These are phyloP conservation scores for Microctenopoma lineatum DNA, from an alignment of 2,797 vertebrate genomes.

Conservation along the genomic window DNA sequence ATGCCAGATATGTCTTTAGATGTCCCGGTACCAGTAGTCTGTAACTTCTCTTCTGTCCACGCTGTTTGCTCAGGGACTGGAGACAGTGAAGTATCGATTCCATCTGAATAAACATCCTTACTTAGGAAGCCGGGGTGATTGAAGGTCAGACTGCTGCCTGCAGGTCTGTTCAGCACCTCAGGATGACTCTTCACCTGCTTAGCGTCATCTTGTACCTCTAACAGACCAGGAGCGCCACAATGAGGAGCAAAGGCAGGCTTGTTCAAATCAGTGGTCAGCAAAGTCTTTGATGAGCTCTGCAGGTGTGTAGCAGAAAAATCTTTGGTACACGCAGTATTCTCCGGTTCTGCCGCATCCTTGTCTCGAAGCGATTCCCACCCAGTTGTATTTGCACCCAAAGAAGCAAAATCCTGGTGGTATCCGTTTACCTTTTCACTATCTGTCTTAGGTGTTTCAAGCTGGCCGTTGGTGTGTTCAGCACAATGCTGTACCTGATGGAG, in stretches of 20 bases:
- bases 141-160: conserved; percentile 9
- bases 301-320: not conserved
- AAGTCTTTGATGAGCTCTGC: conserved; percentile 21
- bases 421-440: conserved; percentile 24
- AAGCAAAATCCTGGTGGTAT: not conserved
- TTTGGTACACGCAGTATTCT: not conserved
- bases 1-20: not conserved
- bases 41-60: not conserved
- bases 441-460: conserved; percentile 1
- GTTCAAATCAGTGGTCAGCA: not conserved
- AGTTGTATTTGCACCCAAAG: not conserved
- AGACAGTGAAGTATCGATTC: conserved; percentile 8
- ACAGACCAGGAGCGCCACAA: not conserved
- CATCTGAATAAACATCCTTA: not conserved
- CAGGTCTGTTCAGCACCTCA: not conserved
- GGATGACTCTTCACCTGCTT: conserved; percentile 5
- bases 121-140: not conserved
- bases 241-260: conserved; percentile 1
- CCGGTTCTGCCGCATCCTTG: not conserved
- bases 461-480: conserved; percentile 7
- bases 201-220: not conserved
- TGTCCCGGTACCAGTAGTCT: not conserved
- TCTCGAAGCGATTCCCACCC: not conserved
- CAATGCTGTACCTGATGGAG: not conserved
- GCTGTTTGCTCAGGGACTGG: conserved; percentile 9